Evolutionary conservation across 2,888 invertebrate genomes (phyloP), one percentile per base, ranked within the genome.

Genomic region (Noctua fimbriata): DNA sequence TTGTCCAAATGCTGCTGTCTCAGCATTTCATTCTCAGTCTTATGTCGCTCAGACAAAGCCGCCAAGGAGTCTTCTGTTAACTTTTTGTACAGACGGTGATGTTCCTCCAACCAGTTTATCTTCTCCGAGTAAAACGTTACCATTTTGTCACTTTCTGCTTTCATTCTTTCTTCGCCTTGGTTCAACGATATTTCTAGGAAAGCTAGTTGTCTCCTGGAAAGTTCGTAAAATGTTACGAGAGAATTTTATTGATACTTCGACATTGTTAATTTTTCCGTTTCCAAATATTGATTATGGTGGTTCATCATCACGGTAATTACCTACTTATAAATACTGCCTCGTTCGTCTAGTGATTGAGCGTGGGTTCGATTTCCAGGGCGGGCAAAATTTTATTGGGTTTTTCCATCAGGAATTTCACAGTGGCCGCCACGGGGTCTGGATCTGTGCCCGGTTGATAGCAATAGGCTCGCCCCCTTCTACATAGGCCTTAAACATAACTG

Each of bases 161-260:
- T 97, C 93, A 98, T 95, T 87, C 97, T 94, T 82, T 97, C 97
- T 91, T 98, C 98, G 1, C 97, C 93, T 87, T 97, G 97, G 78
- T 93, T 96, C 69, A 97, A 91, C 0, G 97, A 97, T 82, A 97
- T 94, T 93, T 97, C 97, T 81, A 97, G 88, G 69, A 97, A 96
- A 9, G 96, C 95, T 87, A 97, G 92, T 91, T 97, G 97, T 77
- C 97, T 97, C 89, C 97, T 97, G 89, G 93, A 82, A 73, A 60
- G 9, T 32, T 69, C 21, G n/a, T 44, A 21, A 49, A 28, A 55
- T 41, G 12, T 65, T 58, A 55, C 2, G 24, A 58, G n/a, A 49
- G 2, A 60, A 18, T 60, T 44, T 65, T 41, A 36, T 52, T 16
- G 10, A 4, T 60, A 71, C 44, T 44, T n/a, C n/a, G 18, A 52